phyloP scores from a whole-genome alignment of 2,888 invertebrate genomes.

The Microplitis deprimator region DNA sequence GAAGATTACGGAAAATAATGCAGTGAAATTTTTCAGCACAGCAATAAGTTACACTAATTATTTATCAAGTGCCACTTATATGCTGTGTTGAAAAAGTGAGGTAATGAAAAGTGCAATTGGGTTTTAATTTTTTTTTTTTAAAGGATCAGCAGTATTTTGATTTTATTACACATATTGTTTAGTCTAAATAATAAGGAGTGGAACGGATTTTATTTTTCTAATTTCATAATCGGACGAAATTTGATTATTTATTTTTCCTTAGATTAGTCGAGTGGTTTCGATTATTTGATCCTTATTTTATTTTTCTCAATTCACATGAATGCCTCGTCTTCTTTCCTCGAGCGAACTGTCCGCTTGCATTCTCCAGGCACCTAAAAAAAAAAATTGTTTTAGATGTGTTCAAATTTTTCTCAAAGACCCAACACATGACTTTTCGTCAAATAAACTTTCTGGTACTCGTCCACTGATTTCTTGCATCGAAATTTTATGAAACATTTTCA shows the following conservation, averaged over 20 bases:
- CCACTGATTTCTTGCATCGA: too few relatives aligned
- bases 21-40: background rate
- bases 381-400: slow-evolving; percentile 50
- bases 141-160: slow-evolving; percentile 13
- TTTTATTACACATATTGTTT: slow-evolving; percentile 13
- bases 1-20: slow-evolving; percentile 26
- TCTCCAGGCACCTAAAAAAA: slow-evolving; percentile 47
- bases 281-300: background rate
- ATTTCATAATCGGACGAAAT: too few relatives aligned
- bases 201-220: too few relatives aligned
- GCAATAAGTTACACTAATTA: background rate
- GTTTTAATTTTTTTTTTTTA: slow-evolving; percentile 5
- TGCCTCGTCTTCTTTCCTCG: background rate
- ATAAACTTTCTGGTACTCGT: too few relatives aligned
- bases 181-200: background rate
- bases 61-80: background rate
- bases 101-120: slow-evolving; percentile 11
- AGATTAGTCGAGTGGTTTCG: too few relatives aligned
- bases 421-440: too few relatives aligned
- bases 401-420: slow-evolving; percentile 10
- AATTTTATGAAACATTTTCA: too few relatives aligned
- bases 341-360: background rate
- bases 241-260: too few relatives aligned
- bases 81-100: too few relatives aligned
- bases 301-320: background rate